Evolutionary conservation across 2,113 vertebrate species (phyloP), one percentile per base, ranked within the genome.

Genomic region (Phylloscopus whistleri): DNA sequence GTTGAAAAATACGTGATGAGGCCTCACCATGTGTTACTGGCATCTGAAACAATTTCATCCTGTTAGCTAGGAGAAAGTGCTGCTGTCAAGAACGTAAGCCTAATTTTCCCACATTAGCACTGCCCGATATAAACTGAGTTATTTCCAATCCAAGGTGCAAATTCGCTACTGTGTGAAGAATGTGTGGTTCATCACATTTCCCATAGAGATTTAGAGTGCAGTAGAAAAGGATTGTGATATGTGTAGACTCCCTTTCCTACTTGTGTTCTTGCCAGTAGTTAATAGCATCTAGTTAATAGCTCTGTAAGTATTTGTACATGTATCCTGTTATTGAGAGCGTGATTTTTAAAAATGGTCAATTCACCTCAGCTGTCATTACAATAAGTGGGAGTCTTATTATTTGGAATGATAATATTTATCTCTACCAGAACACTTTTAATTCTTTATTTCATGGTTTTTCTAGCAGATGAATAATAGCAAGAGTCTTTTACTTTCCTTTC

Each of bases 1-100:
- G 53, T 91, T 94, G 94, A 90, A 87, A 96, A 86, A 87, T 94
- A 94, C 83, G 52, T 78, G 80, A 76, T 64, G 72, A 35, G 74
- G 77, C 91, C 82, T 94, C 53, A 46, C 37, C 68, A 92, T 84
- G 87, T 91, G 93, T 86, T 93, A 68, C 13, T 93, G 93, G 93
- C 94, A 88, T 93, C 89, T 82, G 91, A 96, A 97, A 70, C 66
- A 84, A 89, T 72, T 93, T 84, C 89, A 83, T 63, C 60, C 90
- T 69, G 43, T 81, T 75, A 80, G 64, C 70, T 55, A 33, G 56
- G 88, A 94, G 80, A 84, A 97, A 95, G 90, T 74, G 59, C 31
- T 12, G 35, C 53, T 83, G 83, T 84, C 66, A 85, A 75, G 56
- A 63, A 72, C 0, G 1, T 35, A 81, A 75, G 74, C 41, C 80